Base-by-base conservation (phyloP, 2,113 vertebrate genomes). In the Limnothrissa miodon region DNA sequence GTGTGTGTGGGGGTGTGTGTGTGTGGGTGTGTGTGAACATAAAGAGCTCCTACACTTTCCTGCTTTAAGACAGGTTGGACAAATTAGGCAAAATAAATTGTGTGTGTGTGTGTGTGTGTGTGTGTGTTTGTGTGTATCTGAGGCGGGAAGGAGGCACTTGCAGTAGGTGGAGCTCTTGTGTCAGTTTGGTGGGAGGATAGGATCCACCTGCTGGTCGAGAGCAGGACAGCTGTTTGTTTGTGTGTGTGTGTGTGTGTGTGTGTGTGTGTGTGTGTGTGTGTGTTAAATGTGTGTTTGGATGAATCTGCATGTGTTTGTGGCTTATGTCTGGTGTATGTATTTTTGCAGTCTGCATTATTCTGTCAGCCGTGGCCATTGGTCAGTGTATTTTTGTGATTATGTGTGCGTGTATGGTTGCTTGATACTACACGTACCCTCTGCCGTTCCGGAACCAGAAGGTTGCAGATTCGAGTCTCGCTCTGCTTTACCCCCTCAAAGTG, bases 161-260 rank as follows among this genome's bases (percentile, higher is more conserved):
- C 93, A 92, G 93, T 93, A 95, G 93, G 93, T 95, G 94, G 93
- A 94, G 94, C 94, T 94, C 93, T 94, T 94, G 94, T 89, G 90
- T 93, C 82, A 90, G 90, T 93, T 91, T 91, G 90, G 88, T 90
- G 87, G 81, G 33, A 86, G 84, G 87, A 86, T 86, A 85, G 0
- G 82, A 84, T 87, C 90, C 92, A 92, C 92, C 92, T 93, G 93
- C 89, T 88, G 15, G 36, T 85, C 82, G 89, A 89, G 87, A 89
- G 90, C 89, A 90, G 78, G 25, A 79, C 85, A 84, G 87, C 88
- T 86, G 86, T 56, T 51, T 83, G 4, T 84, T 70, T 74, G 53
- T 39, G 36, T n/a, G 70, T 36, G 84, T 85, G 62, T 56, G 51
- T 74, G 46, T 78, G 80, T 83, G 53, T 53, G 85, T 81, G 79